Base-by-base conservation (phyloP, 2,113 vertebrate genomes). In the Octodon degus region DNA sequence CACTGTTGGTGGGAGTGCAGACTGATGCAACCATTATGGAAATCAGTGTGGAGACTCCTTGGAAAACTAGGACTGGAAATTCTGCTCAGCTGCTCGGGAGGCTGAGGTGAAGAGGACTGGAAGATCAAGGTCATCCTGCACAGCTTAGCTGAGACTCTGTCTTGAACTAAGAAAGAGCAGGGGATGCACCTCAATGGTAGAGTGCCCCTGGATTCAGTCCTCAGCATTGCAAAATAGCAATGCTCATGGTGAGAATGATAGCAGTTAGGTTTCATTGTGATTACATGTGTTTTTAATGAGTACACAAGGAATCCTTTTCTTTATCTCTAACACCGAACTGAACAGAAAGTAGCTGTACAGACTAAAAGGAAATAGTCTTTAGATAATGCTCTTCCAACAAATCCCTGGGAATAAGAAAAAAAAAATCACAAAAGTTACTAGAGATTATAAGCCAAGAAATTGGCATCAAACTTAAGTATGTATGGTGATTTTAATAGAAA, bases 331-430 rank as follows among this genome's bases (percentile, higher is more conserved):
- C 37, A 55, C 6, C 2, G 82, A 77, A 11, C 34, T 67, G 43
- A 89, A 70, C 16, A 86, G 65, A 32, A 24, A 32, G 11, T 34
- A 16, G 25, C 10, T 32, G 43, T 7, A 53, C 32, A 65, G 34
- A 70, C 37, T 65, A 43, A 91, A 91, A 91, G 8, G 60, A 86
- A 47, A 25, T 72, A 68, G 76, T 63, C 65, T 70, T 95, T 86
- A 95, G 50, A 79, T 55, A 74, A 22, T 22, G 43, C 32, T 55
- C 14, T 83, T 43, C 37, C 37, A 90, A 79, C 30, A 63, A 58
- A 77, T 86, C 12, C 5, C 1, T 88, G 16, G 20, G 25, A 62
- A 62, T 47, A 86, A 62, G 0, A 74, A 4, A 74, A 40, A 37
- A 24, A 40, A 74, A 40, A 40, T 86, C 30, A 47, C 30, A 24